Percentiles rank a stretch among this genome's conserved stretches.
Conservation (phyloP, 2,797 vertebrate genomes). For the Chanos chanos region DNA sequence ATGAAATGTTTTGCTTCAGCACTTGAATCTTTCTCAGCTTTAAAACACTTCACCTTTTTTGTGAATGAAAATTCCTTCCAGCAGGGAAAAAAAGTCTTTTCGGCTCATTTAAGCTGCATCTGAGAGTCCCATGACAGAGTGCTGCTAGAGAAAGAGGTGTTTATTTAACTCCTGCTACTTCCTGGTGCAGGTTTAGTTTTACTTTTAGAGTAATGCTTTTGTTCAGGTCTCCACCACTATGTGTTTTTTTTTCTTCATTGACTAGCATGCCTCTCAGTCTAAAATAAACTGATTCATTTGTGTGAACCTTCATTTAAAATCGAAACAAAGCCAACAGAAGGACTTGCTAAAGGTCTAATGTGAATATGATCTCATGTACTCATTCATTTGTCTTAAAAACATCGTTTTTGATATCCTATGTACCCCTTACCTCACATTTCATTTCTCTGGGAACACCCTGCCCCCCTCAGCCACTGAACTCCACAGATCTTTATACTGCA, state of each 20-base stretch:
- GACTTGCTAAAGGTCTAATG: no score
- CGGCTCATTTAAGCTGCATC: constrained; percentile 35
- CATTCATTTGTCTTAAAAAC: no score
- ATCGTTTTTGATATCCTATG: not conserved
- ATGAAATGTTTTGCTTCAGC: no score
- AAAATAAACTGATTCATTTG: constrained; percentile 35
- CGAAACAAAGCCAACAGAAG: no score
- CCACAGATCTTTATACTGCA: constrained; percentile 29
- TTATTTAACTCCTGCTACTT: constrained; percentile 49
- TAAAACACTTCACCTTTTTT: constrained; percentile 46
- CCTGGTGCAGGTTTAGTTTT: constrained; percentile 40
- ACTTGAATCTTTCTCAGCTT: constrained; percentile 24
- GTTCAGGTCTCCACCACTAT: constrained; percentile 11
- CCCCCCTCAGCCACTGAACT: constrained; percentile 11
- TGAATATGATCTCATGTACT: no score
- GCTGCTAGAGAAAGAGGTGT: constrained; percentile 33
- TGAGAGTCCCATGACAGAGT: constrained; percentile 36
- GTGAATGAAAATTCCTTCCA: constrained; percentile 51
- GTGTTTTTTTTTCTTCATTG: constrained; percentile 12
- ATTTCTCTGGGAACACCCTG: not conserved
- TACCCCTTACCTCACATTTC: not conserved
- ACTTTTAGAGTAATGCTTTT: constrained; percentile 23
- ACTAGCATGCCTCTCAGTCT: no score
- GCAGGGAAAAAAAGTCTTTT: constrained; percentile 40
- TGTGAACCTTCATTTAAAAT: constrained; percentile 13